Conservation (phyloP, 2,888 invertebrate species). For the Brenthis ino region DNA sequence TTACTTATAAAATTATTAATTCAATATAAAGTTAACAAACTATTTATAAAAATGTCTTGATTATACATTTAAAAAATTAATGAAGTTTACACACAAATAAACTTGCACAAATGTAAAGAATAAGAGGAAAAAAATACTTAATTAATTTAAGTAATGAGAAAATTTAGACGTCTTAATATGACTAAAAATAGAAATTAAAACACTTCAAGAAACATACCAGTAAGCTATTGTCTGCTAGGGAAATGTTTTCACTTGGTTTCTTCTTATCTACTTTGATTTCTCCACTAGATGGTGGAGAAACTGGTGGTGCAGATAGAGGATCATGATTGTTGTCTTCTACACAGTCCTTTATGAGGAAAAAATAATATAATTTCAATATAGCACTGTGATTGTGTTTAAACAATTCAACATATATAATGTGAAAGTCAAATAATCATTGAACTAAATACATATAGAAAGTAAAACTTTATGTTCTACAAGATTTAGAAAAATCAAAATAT, state of each 20-base stretch:
- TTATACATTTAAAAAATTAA: too few relatives aligned
- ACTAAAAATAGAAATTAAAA: too few relatives aligned
- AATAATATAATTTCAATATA: neutral
- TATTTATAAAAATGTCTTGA: too few relatives aligned
- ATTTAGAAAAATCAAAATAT: too few relatives aligned
- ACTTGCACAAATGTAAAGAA: too few relatives aligned
- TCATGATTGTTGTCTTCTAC: constrained; percentile 72
- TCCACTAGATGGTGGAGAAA: constrained; percentile 49
- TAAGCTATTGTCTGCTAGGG: constrained; percentile 85
- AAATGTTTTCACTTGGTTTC: constrained; percentile 78
- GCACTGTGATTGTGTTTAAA: neutral
- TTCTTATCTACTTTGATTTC: constrained; percentile 66
- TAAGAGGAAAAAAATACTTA: too few relatives aligned
- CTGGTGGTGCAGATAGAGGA: constrained; percentile 60
- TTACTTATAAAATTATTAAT: too few relatives aligned
- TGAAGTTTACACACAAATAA: too few relatives aligned
- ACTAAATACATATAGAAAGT: neutral
- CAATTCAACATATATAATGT: neutral
- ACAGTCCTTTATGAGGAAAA: constrained; percentile 58
- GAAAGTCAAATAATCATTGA: neutral
- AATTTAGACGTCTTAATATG: too few relatives aligned
- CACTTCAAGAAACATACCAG: constrained; percentile 61
- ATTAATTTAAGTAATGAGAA: too few relatives aligned
- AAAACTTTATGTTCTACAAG: too few relatives aligned
- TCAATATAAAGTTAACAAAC: too few relatives aligned